Percentiles rank a stretch among this genome's conserved stretches.
Evolutionary conservation across 92 coral and sea anemone species (phyloP).

Genomic region (Hydrozoanthus gracilis): DNA sequence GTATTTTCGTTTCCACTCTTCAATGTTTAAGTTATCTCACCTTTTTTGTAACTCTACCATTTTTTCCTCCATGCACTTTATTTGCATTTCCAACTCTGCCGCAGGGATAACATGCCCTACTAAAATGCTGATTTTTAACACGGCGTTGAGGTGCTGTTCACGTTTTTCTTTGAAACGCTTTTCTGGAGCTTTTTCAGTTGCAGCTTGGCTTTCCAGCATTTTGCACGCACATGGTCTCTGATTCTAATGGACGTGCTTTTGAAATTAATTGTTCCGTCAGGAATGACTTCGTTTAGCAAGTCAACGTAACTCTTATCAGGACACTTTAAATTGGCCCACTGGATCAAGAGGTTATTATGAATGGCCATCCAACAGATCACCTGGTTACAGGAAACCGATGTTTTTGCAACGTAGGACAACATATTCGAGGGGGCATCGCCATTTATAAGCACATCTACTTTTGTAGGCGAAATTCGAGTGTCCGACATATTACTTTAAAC

Average conservation of each 20-base stretch:
- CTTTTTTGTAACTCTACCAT: conserved; percentile 35
- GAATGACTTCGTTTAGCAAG: conserved; percentile 50
- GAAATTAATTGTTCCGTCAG: conserved; percentile 42
- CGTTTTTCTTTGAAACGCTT: conserved; percentile 37
- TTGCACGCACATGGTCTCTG: conserved; percentile 9
- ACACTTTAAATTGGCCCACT: conserved; percentile 17
- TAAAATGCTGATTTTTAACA: conserved; percentile 25
- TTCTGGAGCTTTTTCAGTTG: neutral
- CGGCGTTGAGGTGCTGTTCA: neutral
- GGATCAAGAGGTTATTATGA: conserved; percentile 38
- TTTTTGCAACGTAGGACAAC: conserved; percentile 14
- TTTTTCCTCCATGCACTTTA: conserved; percentile 29
- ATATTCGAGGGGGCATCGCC: conserved; percentile 22
- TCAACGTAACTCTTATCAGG: conserved; percentile 35
- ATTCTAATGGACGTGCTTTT: conserved; percentile 43
- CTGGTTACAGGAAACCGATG: conserved; percentile 2
- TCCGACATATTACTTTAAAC: conserved; percentile 12
- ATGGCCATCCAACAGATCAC: conserved; percentile 45
- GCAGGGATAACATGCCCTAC: neutral
- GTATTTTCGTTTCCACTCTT: conserved; percentile 56
- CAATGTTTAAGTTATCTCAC: conserved; percentile 49
- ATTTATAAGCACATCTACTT: conserved; percentile 14
- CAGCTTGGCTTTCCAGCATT: conserved; percentile 12
- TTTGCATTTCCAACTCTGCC: conserved; percentile 40
- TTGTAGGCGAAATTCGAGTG: conserved; percentile 14